Percentiles rank a stretch among this genome's conserved stretches.
These are phyloP conservation scores for Petrocephalus microphthalmus DNA, from an alignment of 2,113 vertebrate species.

Conservation along the genomic window DNA sequence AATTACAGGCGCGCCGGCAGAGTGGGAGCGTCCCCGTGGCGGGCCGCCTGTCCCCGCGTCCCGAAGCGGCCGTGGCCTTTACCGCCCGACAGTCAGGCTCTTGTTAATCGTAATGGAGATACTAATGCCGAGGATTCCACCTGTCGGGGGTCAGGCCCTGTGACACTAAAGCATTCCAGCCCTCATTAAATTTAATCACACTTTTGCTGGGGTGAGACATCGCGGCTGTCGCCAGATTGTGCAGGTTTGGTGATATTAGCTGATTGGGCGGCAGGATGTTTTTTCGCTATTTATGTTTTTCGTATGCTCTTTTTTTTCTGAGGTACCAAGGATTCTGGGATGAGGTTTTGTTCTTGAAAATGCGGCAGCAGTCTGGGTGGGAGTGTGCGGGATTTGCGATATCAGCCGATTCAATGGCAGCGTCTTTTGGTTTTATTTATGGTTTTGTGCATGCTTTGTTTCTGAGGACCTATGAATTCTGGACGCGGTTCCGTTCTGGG, in stretches of 20 bases:
- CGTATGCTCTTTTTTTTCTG: not conserved
- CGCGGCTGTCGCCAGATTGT: not conserved
- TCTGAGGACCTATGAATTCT: not conserved
- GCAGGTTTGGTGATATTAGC: not conserved
- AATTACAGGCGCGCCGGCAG: slow-evolving; percentile 20
- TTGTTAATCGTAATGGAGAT: slow-evolving; percentile 40
- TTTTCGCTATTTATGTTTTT: not conserved
- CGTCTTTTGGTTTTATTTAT: not conserved
- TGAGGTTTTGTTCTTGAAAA: not conserved
- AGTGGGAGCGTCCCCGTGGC: slow-evolving; percentile 21
- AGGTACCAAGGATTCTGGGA: not conserved
- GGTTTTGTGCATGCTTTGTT: not conserved
- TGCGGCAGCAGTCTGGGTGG: not conserved
- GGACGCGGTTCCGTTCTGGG: not conserved
- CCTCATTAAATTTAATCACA: slow-evolving; percentile 38
- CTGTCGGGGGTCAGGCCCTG: slow-evolving; percentile 31
- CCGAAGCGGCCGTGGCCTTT: slow-evolving; percentile 32
- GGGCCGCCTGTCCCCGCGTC: not conserved
- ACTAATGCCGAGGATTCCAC: slow-evolving; percentile 34
- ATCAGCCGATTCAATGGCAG: slow-evolving; percentile 13
- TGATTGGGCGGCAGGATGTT: slow-evolving; percentile 14
- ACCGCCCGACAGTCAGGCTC: slow-evolving; percentile 24
- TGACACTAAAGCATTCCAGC: slow-evolving; percentile 42
- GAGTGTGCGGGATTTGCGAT: not conserved
- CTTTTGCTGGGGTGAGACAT: slow-evolving; percentile 17